A percentile compares a stretch with the other conserved stretches of the same genome.
Evolutionary conservation across 2,888 invertebrate species (phyloP).

Genomic region (Cosmorhoe ocellata): DNA sequence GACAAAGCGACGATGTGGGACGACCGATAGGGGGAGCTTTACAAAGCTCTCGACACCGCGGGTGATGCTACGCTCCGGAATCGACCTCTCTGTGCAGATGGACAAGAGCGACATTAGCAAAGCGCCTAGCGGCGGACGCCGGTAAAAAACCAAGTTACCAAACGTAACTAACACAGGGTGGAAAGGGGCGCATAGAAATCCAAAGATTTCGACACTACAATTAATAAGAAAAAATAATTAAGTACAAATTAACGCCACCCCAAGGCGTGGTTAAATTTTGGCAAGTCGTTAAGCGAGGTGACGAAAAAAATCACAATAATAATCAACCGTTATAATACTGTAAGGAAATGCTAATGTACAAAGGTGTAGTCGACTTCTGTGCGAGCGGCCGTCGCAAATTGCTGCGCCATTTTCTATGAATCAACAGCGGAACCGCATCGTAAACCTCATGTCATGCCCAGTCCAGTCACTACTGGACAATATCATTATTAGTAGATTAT

Average conservation of each 20-base stretch:
- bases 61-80: not conserved
- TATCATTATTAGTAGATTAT: no score
- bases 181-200: constrained; percentile 42
- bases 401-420: constrained; percentile 7
- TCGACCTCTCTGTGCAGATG: constrained; percentile 5
- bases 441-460: no score
- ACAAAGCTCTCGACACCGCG: no score
- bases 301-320: constrained; percentile 65
- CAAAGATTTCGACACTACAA: constrained; percentile 34
- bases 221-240: constrained; percentile 58
- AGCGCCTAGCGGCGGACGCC: constrained; percentile 40
- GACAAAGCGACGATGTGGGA: not conserved
- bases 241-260: constrained; percentile 62
- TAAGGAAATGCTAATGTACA: constrained; percentile 73
- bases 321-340: constrained; percentile 76
- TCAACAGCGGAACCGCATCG: not conserved
- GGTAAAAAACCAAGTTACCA: constrained; percentile 56
- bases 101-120: constrained; percentile 26
- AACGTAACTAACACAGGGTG: constrained; percentile 63
- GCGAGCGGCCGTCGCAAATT: constrained; percentile 36
- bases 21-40: no score
- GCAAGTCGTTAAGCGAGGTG: constrained; percentile 65
- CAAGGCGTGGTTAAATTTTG: constrained; percentile 54
- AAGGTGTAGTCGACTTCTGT: constrained; percentile 63
- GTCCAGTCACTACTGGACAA: no score